These are phyloP conservation scores for Nibea coibor DNA, from an alignment of 2,113 vertebrate species.

Conservation along the genomic window DNA sequence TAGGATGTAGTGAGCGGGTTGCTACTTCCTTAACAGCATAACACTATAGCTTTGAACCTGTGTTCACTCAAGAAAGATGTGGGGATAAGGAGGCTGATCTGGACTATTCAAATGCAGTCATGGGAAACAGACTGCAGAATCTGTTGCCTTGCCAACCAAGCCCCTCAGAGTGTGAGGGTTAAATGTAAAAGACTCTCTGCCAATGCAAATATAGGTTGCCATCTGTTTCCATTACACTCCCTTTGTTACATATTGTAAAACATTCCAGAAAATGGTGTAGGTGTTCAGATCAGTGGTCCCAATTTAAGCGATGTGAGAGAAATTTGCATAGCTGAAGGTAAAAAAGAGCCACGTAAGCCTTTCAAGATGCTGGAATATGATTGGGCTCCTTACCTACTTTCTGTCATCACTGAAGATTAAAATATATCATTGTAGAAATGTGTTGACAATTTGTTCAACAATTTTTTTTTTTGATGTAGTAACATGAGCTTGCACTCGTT, in stretches of 20 bases:
- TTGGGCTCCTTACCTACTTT: not conserved
- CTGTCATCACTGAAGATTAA: not conserved
- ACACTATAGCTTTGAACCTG: constrained; percentile 27
- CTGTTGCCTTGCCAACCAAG: constrained; percentile 83
- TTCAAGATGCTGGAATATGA: not conserved
- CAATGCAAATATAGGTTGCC: constrained; percentile 80
- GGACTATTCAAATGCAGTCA: constrained; percentile 74
- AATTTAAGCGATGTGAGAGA: constrained; percentile 14
- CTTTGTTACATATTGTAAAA: constrained; percentile 60
- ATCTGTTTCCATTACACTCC: constrained; percentile 75
- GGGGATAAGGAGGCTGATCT: constrained; percentile 67
- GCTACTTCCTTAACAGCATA: constrained; percentile 46
- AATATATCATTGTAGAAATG: not conserved
- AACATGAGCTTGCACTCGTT: not conserved
- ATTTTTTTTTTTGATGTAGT: not conserved
- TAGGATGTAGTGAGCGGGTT: constrained; percentile 13
- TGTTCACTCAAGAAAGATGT: constrained; percentile 51
- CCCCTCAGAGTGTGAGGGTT: constrained; percentile 75
- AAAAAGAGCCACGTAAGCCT: not conserved
- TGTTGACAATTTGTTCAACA: not conserved
- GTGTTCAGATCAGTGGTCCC: constrained; percentile 31
- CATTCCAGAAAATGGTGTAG: constrained; percentile 24
- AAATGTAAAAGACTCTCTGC: constrained; percentile 74
- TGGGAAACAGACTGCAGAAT: constrained; percentile 76
- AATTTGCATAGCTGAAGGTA: constrained; percentile 7